phyloP scores from a whole-genome alignment of 2,113 vertebrate genomes.

The Paratilapia polleni region DNA sequence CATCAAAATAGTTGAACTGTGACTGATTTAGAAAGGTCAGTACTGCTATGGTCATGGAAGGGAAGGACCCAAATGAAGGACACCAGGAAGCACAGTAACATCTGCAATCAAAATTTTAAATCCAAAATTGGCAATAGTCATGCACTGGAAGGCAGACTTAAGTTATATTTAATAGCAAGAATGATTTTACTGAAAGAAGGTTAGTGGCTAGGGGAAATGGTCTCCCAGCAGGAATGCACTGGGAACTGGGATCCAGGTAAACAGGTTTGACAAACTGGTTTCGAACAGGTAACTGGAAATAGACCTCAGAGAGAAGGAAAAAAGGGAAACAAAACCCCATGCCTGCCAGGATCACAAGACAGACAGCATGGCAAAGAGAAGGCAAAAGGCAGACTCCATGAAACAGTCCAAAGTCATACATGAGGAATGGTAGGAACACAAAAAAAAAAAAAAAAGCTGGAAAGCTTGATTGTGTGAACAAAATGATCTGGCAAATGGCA shows the following conservation, averaged over 20 bases:
- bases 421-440: not conserved
- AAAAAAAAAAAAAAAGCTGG: not conserved
- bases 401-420: not conserved
- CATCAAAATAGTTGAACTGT: no score
- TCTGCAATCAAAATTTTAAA: not conserved
- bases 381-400: not conserved
- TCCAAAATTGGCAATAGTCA: not conserved
- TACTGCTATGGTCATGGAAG: not conserved
- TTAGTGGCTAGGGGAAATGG: no score
- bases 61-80: not conserved
- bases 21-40: not conserved
- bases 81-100: not conserved
- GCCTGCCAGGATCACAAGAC: no score
- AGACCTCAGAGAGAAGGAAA: no score
- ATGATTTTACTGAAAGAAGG: no score
- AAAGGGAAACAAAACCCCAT: no score
- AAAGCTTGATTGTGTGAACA: not conserved
- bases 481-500: no score
- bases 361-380: not conserved
- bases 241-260: no score
- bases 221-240: no score
- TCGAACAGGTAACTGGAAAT: no score
- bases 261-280: no score
- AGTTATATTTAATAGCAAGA: no score
- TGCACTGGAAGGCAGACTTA: not conserved